Percentiles rank a stretch among this genome's conserved stretches.
These are phyloP conservation scores for Amitus sp. DNA, from an alignment of 2,888 invertebrate genomes.

Conservation along the genomic window DNA sequence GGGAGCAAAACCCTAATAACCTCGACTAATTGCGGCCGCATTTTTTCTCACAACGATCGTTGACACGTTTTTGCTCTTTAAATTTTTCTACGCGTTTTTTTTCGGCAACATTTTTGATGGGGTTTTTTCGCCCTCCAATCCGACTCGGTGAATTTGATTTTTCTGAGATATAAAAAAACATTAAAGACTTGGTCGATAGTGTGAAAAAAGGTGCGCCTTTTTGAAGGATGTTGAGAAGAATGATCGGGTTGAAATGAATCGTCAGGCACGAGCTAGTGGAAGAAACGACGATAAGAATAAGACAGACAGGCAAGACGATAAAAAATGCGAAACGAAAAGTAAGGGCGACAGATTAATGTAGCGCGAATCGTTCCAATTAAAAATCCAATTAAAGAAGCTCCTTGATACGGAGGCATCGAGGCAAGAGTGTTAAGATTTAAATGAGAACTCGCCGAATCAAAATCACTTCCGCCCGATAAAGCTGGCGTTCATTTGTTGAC, in stretches of 20 bases:
- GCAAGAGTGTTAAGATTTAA: constrained; percentile 54
- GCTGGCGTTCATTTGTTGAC: constrained; percentile 62
- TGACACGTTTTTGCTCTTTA: too few relatives aligned
- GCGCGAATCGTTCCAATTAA: constrained; percentile 61
- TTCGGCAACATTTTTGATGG: too few relatives aligned
- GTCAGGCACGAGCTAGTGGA: neutral
- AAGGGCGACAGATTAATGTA: constrained; percentile 54
- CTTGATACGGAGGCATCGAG: constrained; percentile 39
- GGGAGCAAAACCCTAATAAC: too few relatives aligned
- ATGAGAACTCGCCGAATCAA: constrained; percentile 58
- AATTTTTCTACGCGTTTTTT: too few relatives aligned
- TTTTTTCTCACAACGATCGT: too few relatives aligned
- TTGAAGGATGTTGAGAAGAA: too few relatives aligned
- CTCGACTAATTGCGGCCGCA: too few relatives aligned
- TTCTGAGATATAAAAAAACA: too few relatives aligned
- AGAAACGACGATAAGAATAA: constrained; percentile 45
- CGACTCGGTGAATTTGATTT: too few relatives aligned
- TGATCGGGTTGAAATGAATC: constrained; percentile 11
- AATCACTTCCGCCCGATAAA: constrained; percentile 64
- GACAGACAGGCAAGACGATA: constrained; percentile 16
- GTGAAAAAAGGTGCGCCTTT: too few relatives aligned
- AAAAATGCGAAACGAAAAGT: constrained; percentile 7
- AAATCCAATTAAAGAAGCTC: constrained; percentile 62
- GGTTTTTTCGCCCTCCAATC: too few relatives aligned
- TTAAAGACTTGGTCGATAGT: too few relatives aligned